Evolutionary conservation across 2,797 vertebrate genomes (phyloP), one percentile per base, ranked within the genome.

Genomic region (Hippoglossus hippoglossus): DNA sequence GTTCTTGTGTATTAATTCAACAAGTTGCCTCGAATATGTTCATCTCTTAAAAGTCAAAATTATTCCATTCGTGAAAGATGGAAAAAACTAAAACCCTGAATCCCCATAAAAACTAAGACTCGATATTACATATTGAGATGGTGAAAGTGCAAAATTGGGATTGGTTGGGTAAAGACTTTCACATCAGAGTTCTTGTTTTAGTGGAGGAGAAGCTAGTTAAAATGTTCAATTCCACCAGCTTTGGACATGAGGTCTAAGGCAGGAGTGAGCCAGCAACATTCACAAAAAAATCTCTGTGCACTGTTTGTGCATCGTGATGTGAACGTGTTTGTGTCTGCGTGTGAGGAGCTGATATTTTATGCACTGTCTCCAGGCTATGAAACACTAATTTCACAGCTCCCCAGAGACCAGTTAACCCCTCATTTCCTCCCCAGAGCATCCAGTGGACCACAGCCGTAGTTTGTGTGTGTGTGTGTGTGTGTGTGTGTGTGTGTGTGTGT

Each of bases 401-500:
- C 73, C 51, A 41, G 84, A 84, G 84, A 91, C 70, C 78, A 78
- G 84, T 91, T 92, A 89, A 92, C 88, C 89, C 82, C 69, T 85
- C 75, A 71, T 87, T 87, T 91, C 89, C 88, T 89, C 84, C 78
- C 87, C 16, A 22, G 80, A 82, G 83, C 61, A 63, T 71, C 28
- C 60, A 36, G 19, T 57, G 76, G 74, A 77, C 87, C 69, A 46
- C 70, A 73, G 75, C 50, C 31, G 65, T 56, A 69, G 74, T 73
- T 67, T 55, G 65, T 73, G 52, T 39, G 36, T 80, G 53, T 50
- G 47, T 61, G 71, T 66, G 44, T 46, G 44, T 18, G 44, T 46
- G 44, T 46, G 44, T 44, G 15, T 44, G 41, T 44, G 15, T n/a
- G n/a, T 56, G 36, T 80, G 53, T 50, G 47, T 61, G 71, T 66